Base-by-base conservation (phyloP, 2,797 vertebrate genomes). In the Craterocephalus amniculus region DNA sequence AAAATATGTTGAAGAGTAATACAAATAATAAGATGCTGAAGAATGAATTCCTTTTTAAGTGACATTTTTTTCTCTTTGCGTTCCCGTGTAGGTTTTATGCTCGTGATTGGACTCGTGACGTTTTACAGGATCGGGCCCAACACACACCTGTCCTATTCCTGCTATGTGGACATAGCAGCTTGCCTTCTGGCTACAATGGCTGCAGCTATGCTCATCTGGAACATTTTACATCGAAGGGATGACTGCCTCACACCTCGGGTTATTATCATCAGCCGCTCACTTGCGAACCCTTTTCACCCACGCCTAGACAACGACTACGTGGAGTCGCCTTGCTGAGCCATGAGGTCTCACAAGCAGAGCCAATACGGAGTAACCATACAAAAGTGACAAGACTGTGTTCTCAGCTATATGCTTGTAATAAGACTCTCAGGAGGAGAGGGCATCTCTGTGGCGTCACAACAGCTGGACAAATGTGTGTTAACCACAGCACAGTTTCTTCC, bases 161-260 rank as follows among this genome's bases (percentile, higher is more conserved):
- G 98, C 92, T 99, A 99, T 69, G 76, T 98, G 88, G 95, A 98
- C 90, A 98, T 99, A 1, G 95, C 94, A 1, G 97, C 97, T 57
- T 99, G 98, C 86, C 95, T 99, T 27, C 79, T 98, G 87, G 96
- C 98, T 80, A 98, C 98, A 0, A 68, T 97, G 87, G 96, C 97
- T 0, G 98, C 98, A 0, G 98, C 97, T 88, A 95, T 98, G 90
- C 96, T 99, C 27, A 99, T 99, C 83, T 99, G 98, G 98, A 96
- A 98, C 88, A 96, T 99, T 88, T 94, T 99, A 31, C 97, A 99
- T 27, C 93, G 97, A 59, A 95, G 97, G 0, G 98, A 99, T 61
- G 98, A 99, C 93, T 98, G 97, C 85, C 95, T 96, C 66, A 89
- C 95, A 0, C 97, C 97, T 0, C 91, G 93, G 0, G 96, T 99